A percentile compares a stretch with the other conserved stretches of the same genome.
Conservation (phyloP, 2,113 vertebrate species). For the Typhlomys cinereus region DNA sequence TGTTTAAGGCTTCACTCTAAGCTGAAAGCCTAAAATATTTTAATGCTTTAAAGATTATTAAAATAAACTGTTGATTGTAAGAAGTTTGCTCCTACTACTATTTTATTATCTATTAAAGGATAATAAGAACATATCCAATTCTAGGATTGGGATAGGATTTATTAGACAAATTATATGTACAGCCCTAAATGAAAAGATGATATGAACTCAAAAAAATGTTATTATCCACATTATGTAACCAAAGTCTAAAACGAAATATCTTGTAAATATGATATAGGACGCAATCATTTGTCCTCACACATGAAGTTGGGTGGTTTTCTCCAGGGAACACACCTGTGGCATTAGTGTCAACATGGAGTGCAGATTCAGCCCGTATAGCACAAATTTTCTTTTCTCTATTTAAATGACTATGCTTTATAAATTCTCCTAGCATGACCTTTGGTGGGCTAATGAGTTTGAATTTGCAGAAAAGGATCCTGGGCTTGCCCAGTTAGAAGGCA, state of each 20-base stretch:
- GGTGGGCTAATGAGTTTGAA: background rate
- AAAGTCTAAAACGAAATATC: constrained; percentile 13
- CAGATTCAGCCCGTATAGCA: background rate
- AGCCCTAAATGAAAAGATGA: background rate
- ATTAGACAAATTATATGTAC: background rate
- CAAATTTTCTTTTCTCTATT: background rate
- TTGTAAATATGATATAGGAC: constrained; percentile 14
- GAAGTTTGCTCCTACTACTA: background rate
- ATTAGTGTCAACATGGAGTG: background rate
- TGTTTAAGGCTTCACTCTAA: background rate
- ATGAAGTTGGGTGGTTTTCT: constrained; percentile 50
- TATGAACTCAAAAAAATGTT: constrained; percentile 27
- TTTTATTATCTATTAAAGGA: background rate
- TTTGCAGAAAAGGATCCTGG: background rate
- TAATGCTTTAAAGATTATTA: background rate
- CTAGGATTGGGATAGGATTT: background rate
- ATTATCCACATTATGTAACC: constrained; percentile 38
- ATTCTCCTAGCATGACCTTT: background rate
- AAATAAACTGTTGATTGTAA: background rate
- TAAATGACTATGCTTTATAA: background rate
- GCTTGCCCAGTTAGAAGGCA: background rate
- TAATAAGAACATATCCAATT: background rate
- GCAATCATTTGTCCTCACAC: constrained; percentile 54
- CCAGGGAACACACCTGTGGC: background rate
- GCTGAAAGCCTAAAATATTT: background rate